These are phyloP conservation scores for Ryuthela nishihirai DNA, from an alignment of 2,888 invertebrate genomes.

Conservation along the genomic window DNA sequence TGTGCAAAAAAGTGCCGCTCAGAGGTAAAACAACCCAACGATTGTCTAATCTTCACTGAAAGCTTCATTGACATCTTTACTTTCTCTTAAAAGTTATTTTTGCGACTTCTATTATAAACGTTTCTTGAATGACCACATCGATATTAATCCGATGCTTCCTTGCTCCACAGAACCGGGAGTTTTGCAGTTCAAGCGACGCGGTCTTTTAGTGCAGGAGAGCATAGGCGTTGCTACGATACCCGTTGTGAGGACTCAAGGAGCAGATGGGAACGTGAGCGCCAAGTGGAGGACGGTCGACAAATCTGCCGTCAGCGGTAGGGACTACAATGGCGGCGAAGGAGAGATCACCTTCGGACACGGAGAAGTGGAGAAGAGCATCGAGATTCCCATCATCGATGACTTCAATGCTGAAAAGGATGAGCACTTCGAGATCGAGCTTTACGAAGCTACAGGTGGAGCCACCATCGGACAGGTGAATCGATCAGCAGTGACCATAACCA, in stretches of 20 bases:
- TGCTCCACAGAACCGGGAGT: constrained; percentile 56
- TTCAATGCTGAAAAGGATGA: constrained; percentile 60
- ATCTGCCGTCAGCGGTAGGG: constrained; percentile 56
- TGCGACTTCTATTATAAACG: no score
- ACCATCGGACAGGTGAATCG: constrained; percentile 53
- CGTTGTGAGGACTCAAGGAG: constrained; percentile 55
- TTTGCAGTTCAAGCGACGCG: constrained; percentile 57
- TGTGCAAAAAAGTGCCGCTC: no score
- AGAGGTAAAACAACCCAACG: no score
- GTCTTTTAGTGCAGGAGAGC: constrained; percentile 58
- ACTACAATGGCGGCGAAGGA: constrained; percentile 57
- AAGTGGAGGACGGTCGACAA: constrained; percentile 58
- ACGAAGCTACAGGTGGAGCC: constrained; percentile 54
- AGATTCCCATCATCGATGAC: constrained; percentile 58
- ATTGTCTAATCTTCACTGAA: no score
- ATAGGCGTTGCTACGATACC: constrained; percentile 54
- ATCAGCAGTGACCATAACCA: constrained; percentile 56
- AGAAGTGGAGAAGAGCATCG: constrained; percentile 55
- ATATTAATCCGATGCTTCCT: no score
- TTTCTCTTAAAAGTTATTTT: no score
- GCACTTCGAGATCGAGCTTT: constrained; percentile 58
- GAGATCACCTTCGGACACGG: constrained; percentile 53
- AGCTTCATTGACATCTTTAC: no score
- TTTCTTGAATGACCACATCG: no score
- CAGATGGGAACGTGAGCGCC: constrained; percentile 57